Evolutionary conservation across 2,797 vertebrate species (phyloP), one percentile per base, ranked within the genome.

Genomic region (Liparis tanakae): DNA sequence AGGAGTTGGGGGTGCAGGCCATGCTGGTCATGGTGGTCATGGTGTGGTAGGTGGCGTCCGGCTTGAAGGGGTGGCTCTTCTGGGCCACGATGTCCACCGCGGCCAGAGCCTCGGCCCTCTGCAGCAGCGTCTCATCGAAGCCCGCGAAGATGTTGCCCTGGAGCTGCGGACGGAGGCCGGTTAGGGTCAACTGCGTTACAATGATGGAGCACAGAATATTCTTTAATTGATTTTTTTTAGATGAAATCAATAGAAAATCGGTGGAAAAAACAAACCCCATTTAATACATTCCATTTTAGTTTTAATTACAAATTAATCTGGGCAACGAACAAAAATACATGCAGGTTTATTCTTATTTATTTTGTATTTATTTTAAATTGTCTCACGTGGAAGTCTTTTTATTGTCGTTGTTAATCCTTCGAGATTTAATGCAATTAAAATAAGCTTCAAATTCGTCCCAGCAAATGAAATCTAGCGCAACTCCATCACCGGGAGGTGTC

Each of bases 1-100:
- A 95, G 4, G 96, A 96, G 79, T 96, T 96, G 34, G 96, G 96
- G 51, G 96, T 95, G 91, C 96, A 97, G 60, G 96, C 95, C 92
- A 97, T 97, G 86, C 96, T 94, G 86, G 95, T 96, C 96, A 98
- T 97, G 80, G 94, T 97, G 90, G 95, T 97, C 96, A 98, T 98
- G 88, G 96, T 97, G 94, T 98, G 97, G 91, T 98, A 98, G 36
- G 97, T 97, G 73, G 96, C 96, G 81, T 97, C 97, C 1, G 96
- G 96, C 83, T 98, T 98, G 93, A 96, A 98, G 15, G 96, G 96
- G 67, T 97, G 96, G 18, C 93, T 95, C 90, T 97, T 97, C 88
- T 97, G 97, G 0, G 96, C 89, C 53, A 96, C 96, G 34, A 97
- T 96, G 89, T 97, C 97, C 94, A 97, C 97, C 0, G 97, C 96